Evolutionary conservation across 2,888 invertebrate genomes (phyloP).

Genomic region (Danaus chrysippus): DNA sequence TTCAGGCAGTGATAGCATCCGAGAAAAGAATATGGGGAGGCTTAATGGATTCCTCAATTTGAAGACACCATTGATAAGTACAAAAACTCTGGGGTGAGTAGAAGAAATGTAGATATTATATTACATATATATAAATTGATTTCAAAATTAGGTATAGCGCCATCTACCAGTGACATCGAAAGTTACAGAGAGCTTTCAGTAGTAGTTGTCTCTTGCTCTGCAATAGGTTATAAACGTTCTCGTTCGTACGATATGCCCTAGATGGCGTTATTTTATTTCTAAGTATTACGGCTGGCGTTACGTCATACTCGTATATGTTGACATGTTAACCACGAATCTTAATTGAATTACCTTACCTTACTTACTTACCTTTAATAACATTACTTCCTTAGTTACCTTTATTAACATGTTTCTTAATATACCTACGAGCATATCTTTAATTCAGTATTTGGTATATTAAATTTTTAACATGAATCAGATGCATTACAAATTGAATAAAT

Average conservation of each 20-base stretch:
- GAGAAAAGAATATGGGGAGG: constrained; percentile 76
- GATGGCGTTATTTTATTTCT: neutral
- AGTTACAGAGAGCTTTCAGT: neutral
- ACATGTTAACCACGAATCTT: no score
- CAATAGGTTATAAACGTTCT: neutral
- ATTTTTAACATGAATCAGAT: no score
- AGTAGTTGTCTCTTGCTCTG: neutral
- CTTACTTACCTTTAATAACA: no score
- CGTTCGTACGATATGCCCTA: neutral
- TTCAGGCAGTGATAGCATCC: constrained; percentile 50
- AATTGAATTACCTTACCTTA: no score
- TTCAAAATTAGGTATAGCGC: neutral
- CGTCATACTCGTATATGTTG: neutral
- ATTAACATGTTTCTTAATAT: no score
- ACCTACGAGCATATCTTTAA: no score
- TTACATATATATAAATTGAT: neutral
- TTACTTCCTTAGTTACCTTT: no score
- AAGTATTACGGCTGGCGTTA: neutral
- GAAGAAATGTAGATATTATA: neutral
- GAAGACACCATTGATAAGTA: constrained; percentile 86
- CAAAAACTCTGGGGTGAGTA: constrained; percentile 87
- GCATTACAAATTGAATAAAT: no score
- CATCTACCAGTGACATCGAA: neutral
- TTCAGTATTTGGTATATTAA: no score
- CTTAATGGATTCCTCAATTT: constrained; percentile 84